A percentile compares a stretch with the other conserved stretches of the same genome.
Evolutionary conservation across 2,888 invertebrate species (phyloP).

Genomic region (Coenonympha glycerion): DNA sequence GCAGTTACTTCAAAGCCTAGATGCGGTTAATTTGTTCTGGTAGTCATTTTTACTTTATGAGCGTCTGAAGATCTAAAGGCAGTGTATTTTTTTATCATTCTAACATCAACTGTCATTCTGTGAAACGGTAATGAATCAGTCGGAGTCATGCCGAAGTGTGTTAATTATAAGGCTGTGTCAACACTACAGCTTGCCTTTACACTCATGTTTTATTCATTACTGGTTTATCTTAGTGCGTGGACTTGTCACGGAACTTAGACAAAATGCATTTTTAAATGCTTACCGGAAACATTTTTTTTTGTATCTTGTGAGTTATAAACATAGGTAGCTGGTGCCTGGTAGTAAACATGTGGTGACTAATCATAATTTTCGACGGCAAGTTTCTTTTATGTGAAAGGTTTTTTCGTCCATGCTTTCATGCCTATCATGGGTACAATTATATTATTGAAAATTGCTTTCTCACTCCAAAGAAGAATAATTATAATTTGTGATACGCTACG

Average conservation of each 20-base stretch:
- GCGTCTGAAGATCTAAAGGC: no score
- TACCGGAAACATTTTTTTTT: neutral
- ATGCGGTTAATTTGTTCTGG: no score
- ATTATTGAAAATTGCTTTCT: no score
- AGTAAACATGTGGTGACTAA: no score
- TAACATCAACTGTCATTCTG: slow-evolving; percentile 1
- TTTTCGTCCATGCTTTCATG: no score
- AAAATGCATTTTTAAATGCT: neutral
- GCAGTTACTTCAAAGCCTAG: neutral
- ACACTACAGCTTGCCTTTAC: slow-evolving; percentile 7
- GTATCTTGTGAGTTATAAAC: neutral
- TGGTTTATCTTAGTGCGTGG: neutral
- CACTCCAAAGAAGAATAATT: no score
- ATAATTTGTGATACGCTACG: no score
- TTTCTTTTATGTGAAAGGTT: no score
- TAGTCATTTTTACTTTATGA: no score
- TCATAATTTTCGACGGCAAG: no score
- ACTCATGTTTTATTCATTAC: slow-evolving; percentile 4
- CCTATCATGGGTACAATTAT: no score
- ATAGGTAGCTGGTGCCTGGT: no score
- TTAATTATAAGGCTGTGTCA: slow-evolving; percentile 5
- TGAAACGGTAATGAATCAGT: slow-evolving; percentile 5
- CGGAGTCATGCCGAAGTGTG: neutral
- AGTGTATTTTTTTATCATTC: neutral
- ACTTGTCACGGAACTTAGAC: neutral